phyloP scores from a whole-genome alignment of 2,888 invertebrate species.

The Erannis defoliaria region DNA sequence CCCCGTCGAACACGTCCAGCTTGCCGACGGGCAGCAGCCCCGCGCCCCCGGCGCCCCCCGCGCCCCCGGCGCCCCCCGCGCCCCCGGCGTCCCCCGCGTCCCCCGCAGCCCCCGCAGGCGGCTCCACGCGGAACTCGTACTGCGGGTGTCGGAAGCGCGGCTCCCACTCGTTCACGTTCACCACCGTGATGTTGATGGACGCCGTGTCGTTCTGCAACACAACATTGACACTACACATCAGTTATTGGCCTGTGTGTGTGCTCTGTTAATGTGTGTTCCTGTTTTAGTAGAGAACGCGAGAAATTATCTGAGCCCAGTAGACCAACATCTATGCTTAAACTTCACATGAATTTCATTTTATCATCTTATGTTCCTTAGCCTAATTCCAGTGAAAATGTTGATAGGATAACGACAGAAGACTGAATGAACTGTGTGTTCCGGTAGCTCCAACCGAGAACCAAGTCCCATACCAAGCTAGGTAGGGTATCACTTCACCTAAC shows the following conservation, averaged over 20 bases:
- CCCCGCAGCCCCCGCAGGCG: not conserved
- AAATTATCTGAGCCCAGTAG: no score
- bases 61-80: conserved; percentile 55
- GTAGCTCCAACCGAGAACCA: no score
- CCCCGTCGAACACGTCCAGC: conserved; percentile 95
- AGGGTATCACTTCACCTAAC: no score
- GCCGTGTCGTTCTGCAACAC: conserved; percentile 92
- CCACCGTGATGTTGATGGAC: conserved; percentile 92
- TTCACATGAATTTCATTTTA: no score
- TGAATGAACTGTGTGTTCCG: no score
- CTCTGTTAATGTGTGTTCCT: no score
- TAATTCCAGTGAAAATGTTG: no score
- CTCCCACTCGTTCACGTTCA: conserved; percentile 97
- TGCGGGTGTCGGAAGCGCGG: conserved; percentile 95
- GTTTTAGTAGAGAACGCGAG: no score
- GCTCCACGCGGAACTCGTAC: conserved; percentile 91
- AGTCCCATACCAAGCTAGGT: no score
- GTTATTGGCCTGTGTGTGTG: not conserved
- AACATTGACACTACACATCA: not conserved
- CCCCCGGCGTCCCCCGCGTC: conserved; percentile 43
- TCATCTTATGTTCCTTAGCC: no score
- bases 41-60: conserved; percentile 44
- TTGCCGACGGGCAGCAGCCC: conserved; percentile 85
- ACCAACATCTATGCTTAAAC: no score
- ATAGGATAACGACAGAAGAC: no score